Conservation (phyloP, 2,797 vertebrate genomes). For the Cryptoblepharus egeriae region DNA sequence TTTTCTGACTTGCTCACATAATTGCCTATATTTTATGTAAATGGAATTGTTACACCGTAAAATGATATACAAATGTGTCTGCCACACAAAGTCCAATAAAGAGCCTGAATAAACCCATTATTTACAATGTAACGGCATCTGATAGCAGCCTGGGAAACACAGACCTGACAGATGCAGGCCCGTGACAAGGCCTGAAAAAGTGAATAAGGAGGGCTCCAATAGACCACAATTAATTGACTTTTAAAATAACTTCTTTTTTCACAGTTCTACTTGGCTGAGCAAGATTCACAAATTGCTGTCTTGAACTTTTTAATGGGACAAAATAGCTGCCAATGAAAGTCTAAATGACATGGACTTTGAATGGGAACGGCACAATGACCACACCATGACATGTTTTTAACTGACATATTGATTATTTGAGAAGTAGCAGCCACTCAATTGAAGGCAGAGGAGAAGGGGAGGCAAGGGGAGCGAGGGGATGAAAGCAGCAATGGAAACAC, state of each 20-base stretch:
- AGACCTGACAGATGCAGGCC: slow-evolving; percentile 76
- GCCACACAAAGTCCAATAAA: slow-evolving; percentile 57
- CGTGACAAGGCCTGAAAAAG: slow-evolving; percentile 16
- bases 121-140: slow-evolving; percentile 63
- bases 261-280: slow-evolving; percentile 78
- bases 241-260: slow-evolving; percentile 78
- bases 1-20: slow-evolving; percentile 41
- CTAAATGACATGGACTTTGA: slow-evolving; percentile 79
- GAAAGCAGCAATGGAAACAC: not conserved
- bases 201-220: slow-evolving; percentile 61
- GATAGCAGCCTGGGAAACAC: slow-evolving; percentile 68
- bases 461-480: not conserved
- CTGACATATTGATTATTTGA: slow-evolving; percentile 78
- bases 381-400: slow-evolving; percentile 68
- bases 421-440: slow-evolving; percentile 33
- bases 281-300: slow-evolving; percentile 83
- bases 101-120: slow-evolving; percentile 67
- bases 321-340: slow-evolving; percentile 84
- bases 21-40: slow-evolving; percentile 71
- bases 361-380: slow-evolving; percentile 75
- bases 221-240: slow-evolving; percentile 82
- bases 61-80: slow-evolving; percentile 76
- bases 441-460: slow-evolving; percentile 13
- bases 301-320: slow-evolving; percentile 81
- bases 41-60: slow-evolving; percentile 71